Evolutionary conservation across 2,113 vertebrate species (phyloP).

Genomic region (Seriola dumerili): DNA sequence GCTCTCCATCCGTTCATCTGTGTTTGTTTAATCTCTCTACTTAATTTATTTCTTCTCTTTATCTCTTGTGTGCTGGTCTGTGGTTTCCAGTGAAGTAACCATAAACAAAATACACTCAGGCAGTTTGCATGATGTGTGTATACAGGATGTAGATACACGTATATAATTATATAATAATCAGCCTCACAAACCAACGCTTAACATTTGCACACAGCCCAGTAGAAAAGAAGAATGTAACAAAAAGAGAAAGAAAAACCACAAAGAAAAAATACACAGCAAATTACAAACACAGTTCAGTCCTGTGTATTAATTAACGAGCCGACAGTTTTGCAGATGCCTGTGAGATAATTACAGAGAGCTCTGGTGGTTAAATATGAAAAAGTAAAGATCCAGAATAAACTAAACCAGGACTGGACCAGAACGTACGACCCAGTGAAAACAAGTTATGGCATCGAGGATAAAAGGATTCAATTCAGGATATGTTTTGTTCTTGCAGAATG

Average conservation of each 20-base stretch:
- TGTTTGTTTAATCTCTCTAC: conserved; percentile 23
- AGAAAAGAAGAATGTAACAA: not conserved
- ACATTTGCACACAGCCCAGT: not conserved
- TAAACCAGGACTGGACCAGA: not conserved
- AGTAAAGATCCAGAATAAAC: not conserved
- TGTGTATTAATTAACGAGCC: not conserved
- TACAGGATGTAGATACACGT: not conserved
- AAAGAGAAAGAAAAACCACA: not conserved
- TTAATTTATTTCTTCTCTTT: conserved; percentile 12
- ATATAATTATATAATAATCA: not conserved
- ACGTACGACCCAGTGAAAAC: not conserved
- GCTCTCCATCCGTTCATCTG: conserved; percentile 18
- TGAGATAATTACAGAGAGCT: not conserved
- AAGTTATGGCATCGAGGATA: not conserved
- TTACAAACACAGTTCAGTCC: not conserved
- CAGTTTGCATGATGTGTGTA: not conserved
- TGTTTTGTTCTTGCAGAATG: not conserved
- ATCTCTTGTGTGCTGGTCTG: not conserved
- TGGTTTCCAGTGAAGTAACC: not conserved
- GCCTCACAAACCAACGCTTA: not conserved
- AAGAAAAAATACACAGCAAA: not conserved
- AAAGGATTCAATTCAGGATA: not conserved
- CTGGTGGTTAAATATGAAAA: not conserved
- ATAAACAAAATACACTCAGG: not conserved
- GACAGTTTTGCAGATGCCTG: not conserved